Percentiles rank a stretch among this genome's conserved stretches.
Conservation (phyloP, 2,797 vertebrate genomes). For the Phrynocephalus forsythii region DNA sequence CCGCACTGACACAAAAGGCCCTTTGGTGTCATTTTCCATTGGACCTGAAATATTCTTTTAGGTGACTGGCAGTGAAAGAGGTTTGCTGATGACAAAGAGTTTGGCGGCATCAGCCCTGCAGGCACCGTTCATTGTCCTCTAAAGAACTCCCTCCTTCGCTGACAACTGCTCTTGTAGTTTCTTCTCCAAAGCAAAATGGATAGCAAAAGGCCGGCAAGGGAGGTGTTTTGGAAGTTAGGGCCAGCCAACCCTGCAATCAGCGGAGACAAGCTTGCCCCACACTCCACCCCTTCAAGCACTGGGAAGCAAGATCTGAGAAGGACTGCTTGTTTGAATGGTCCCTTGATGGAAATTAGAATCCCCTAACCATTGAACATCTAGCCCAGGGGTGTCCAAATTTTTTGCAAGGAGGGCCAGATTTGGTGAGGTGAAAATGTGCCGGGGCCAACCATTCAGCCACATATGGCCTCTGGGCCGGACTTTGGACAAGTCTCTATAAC, state of each 20-base stretch:
- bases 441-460: too few relatives aligned
- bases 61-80: slow-evolving; percentile 51
- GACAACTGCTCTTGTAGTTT: slow-evolving; percentile 29
- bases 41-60: slow-evolving; percentile 54
- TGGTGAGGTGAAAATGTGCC: too few relatives aligned
- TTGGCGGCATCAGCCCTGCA: background rate
- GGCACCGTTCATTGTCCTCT: slow-evolving; percentile 1
- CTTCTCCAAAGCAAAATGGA: slow-evolving; percentile 46
- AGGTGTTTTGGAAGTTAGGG: background rate
- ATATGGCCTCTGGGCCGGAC: too few relatives aligned
- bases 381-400: too few relatives aligned
- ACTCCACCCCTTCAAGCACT: background rate
- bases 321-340: background rate
- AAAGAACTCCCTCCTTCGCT: background rate
- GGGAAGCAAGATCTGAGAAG: too few relatives aligned
- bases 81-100: slow-evolving; percentile 55
- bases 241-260: background rate
- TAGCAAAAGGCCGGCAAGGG: slow-evolving; percentile 56
- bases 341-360: too few relatives aligned
- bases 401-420: too few relatives aligned
- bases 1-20: slow-evolving; percentile 54
- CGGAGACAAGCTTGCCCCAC: background rate
- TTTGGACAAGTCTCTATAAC: too few relatives aligned
- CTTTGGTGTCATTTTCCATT: background rate
- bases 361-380: too few relatives aligned